A percentile compares a stretch with the other conserved stretches of the same genome.
These are phyloP conservation scores for Chaetophractus vellerosus DNA, from an alignment of 2,797 vertebrate species.

Conservation along the genomic window DNA sequence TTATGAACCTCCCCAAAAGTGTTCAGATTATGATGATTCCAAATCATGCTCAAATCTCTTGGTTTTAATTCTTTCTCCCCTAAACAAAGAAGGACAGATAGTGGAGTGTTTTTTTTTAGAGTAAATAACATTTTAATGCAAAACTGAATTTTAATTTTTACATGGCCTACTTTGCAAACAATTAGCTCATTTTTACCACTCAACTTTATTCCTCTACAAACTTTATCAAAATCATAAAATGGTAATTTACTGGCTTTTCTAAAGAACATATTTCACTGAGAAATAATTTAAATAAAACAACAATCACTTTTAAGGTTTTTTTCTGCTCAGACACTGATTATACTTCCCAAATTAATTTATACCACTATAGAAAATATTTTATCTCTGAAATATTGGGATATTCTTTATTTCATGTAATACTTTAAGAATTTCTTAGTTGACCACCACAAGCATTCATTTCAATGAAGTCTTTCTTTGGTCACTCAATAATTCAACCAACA, in stretches of 20 bases:
- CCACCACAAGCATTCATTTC: slow-evolving; percentile 42
- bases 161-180: slow-evolving; percentile 34
- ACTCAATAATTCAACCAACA: slow-evolving; percentile 73
- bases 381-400: slow-evolving; percentile 59
- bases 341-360: slow-evolving; percentile 66
- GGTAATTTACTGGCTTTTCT: slow-evolving; percentile 40
- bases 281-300: slow-evolving; percentile 53
- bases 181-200: not conserved
- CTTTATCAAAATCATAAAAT: slow-evolving; percentile 50
- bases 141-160: slow-evolving; percentile 60
- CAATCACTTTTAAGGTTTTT: slow-evolving; percentile 56
- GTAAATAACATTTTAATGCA: slow-evolving; percentile 32
- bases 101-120: not conserved
- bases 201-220: slow-evolving; percentile 29
- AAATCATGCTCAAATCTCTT: not conserved
- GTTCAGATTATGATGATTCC: not conserved
- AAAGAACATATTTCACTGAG: slow-evolving; percentile 46
- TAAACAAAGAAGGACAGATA: not conserved
- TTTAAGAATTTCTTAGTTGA: slow-evolving; percentile 59
- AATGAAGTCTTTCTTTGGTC: slow-evolving; percentile 61
- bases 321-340: slow-evolving; percentile 21
- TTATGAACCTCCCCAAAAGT: not conserved
- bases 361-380: slow-evolving; percentile 65
- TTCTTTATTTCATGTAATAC: slow-evolving; percentile 46
- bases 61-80: not conserved